Percentiles rank a stretch among this genome's conserved stretches.
phyloP scores from a whole-genome alignment of 2,113 vertebrate species.

The Xiphorhynchus elegans region DNA sequence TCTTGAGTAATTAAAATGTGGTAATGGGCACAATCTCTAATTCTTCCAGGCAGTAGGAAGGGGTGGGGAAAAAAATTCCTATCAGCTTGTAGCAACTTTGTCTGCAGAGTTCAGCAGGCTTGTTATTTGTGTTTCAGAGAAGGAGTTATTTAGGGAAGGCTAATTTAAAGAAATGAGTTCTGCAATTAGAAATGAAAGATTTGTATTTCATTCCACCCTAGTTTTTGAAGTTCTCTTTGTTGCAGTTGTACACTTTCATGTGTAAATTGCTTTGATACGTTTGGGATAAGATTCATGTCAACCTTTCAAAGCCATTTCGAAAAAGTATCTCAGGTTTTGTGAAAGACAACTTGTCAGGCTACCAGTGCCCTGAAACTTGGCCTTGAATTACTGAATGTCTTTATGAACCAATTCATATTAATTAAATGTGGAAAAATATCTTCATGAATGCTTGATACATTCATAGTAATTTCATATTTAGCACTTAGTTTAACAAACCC shows the following conservation, averaged over 20 bases:
- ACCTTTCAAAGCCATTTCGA: background rate
- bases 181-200: background rate
- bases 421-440: background rate
- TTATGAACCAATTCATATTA: background rate
- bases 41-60: background rate
- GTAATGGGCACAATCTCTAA: background rate
- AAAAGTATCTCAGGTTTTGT: background rate
- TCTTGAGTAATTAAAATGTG: background rate
- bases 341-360: background rate
- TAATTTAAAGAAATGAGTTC: background rate
- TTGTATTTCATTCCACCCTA: background rate
- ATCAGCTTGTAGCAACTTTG: background rate
- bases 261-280: background rate
- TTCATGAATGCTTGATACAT: background rate
- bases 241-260: background rate
- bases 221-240: background rate
- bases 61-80: background rate
- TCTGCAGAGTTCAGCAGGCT: background rate
- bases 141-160: background rate
- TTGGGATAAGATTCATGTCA: background rate
- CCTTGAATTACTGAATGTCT: background rate
- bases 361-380: background rate
- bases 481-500: background rate
- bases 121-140: background rate
- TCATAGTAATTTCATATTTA: background rate